Conservation (phyloP, 2,113 vertebrate genomes). For the Mormoops blainvillei region DNA sequence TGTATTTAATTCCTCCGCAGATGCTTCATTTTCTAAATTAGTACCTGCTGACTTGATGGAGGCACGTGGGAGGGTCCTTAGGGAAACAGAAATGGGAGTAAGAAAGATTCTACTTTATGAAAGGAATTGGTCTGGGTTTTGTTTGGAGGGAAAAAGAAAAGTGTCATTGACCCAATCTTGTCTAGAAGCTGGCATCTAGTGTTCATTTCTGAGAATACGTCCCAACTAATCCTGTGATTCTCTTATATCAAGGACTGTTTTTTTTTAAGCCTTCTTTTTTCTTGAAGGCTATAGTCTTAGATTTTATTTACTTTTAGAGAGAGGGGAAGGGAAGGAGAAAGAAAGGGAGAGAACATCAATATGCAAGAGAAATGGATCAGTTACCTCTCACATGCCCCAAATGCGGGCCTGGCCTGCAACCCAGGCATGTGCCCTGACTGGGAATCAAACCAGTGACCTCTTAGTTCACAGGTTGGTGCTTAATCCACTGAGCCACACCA, state of each 20-base stretch:
- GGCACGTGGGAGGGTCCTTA: not conserved
- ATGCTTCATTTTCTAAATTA: not conserved
- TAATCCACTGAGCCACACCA: not conserved
- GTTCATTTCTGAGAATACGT: constrained; percentile 9
- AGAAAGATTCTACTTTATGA: not conserved
- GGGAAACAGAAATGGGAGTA: not conserved
- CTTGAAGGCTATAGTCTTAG: too few species aligned
- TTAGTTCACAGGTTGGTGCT: not conserved
- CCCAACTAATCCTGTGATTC: not conserved
- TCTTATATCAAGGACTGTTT: not conserved
- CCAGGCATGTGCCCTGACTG: not conserved
- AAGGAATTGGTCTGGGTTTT: not conserved
- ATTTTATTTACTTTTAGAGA: too few species aligned
- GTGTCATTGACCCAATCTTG: not conserved
- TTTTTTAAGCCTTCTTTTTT: not conserved
- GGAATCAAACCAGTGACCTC: not conserved
- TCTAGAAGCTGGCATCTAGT: constrained; percentile 21
- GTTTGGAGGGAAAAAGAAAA: not conserved
- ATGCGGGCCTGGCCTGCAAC: not conserved
- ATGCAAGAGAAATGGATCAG: not conserved
- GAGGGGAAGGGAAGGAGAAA: not conserved
- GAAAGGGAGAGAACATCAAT: too few species aligned
- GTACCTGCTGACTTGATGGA: not conserved
- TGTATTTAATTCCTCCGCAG: not conserved
- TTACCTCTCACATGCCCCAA: not conserved